A percentile compares a stretch with the other conserved stretches of the same genome.
Conservation (phyloP, 2,888 invertebrate species). For the Aleiodes leptofemur region DNA sequence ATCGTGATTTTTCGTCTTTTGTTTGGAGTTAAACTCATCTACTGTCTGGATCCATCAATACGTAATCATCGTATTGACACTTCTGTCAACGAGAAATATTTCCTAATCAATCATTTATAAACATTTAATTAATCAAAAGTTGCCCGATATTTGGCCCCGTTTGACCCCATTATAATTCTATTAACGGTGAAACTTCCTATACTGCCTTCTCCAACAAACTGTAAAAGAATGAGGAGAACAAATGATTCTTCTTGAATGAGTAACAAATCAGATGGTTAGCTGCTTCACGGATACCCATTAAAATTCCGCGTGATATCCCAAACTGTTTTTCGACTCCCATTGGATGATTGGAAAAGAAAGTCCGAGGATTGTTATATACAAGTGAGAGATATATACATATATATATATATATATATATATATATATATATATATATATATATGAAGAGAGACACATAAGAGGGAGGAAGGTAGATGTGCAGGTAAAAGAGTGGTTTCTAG, state of each 20-base stretch:
- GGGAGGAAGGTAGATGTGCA: constrained; percentile 41
- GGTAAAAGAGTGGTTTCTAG: constrained; percentile 47
- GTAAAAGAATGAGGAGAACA: not conserved
- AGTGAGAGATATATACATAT: constrained; percentile 38
- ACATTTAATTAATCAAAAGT: constrained; percentile 28
- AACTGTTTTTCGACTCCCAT: constrained; percentile 40
- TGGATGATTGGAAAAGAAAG: constrained; percentile 41
- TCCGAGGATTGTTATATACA: constrained; percentile 32
- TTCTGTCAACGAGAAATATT: not conserved
- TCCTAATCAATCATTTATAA: constrained; percentile 8
- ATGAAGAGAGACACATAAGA: constrained; percentile 48
- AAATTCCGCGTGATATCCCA: constrained; percentile 37
- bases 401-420: constrained; percentile 35
- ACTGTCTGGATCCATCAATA: not conserved
- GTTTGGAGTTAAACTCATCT: not conserved
- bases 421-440: constrained; percentile 38
- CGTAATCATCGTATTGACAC: not conserved
- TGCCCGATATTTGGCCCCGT: constrained; percentile 14
- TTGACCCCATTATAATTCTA: constrained; percentile 27
- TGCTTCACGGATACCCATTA: constrained; percentile 26
- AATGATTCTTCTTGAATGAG: constrained; percentile 24
- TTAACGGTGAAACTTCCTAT: not conserved
- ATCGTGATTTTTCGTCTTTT: not conserved
- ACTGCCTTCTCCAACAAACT: not conserved
- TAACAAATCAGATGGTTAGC: constrained; percentile 46